phyloP scores from a whole-genome alignment of 35 echinoderm and acorn worm species.

The Lytechinus variegatus region DNA sequence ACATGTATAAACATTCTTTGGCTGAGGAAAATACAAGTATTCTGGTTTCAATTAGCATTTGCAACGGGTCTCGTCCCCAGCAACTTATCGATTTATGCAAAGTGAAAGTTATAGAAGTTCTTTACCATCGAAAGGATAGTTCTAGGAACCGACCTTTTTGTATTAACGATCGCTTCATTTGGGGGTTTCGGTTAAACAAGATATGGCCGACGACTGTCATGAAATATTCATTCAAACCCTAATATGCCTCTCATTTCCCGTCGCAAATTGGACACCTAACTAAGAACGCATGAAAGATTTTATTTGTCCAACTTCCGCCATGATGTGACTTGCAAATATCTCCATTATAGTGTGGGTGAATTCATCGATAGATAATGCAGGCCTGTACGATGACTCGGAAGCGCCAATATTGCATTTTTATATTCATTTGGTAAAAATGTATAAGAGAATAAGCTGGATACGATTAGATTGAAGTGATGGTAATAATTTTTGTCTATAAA shows the following conservation, averaged over 20 bases:
- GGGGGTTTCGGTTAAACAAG: background rate
- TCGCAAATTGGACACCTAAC: background rate
- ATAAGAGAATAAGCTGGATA: too few relatives aligned
- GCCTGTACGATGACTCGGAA: too few relatives aligned
- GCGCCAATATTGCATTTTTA: too few relatives aligned
- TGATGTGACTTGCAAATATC: background rate
- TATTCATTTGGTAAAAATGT: too few relatives aligned
- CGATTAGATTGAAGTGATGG: too few relatives aligned
- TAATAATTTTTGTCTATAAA: too few relatives aligned
- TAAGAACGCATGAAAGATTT: background rate
- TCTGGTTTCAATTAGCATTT: constrained; percentile 5
- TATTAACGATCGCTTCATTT: constrained; percentile 7
- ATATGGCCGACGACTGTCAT: background rate
- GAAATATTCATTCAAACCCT: background rate
- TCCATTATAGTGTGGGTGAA: background rate
- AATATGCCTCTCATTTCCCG: background rate
- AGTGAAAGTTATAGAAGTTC: background rate
- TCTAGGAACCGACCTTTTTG: background rate
- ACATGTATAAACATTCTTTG: background rate
- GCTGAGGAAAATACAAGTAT: background rate
- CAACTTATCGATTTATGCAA: background rate
- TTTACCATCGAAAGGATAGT: background rate
- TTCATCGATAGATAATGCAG: too few relatives aligned
- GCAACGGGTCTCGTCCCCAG: background rate
- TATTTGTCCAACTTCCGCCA: background rate